phyloP scores from a whole-genome alignment of 2,113 vertebrate genomes.

The Stegastes partitus region DNA sequence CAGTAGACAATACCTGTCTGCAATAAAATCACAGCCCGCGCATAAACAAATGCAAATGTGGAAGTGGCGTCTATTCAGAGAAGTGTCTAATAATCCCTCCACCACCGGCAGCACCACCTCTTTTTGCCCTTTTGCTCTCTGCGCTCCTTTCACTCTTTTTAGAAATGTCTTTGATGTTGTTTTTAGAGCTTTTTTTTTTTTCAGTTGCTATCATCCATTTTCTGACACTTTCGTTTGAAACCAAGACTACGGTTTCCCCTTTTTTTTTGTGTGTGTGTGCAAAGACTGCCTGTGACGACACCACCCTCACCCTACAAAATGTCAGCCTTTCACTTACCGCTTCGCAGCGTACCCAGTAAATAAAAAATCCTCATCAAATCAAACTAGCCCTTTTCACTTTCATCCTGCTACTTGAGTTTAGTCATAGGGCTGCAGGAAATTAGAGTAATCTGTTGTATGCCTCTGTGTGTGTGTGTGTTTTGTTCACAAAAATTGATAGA shows the following conservation, averaged over 20 bases:
- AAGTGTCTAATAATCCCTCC: slow-evolving; percentile 82
- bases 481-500: slow-evolving; percentile 4
- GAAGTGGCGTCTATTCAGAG: slow-evolving; percentile 65
- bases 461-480: background rate
- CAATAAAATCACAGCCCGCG: slow-evolving; percentile 80
- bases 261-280: slow-evolving; percentile 16
- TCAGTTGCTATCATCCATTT: slow-evolving; percentile 52
- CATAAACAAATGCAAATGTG: slow-evolving; percentile 87
- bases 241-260: slow-evolving; percentile 33
- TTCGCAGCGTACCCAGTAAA: slow-evolving; percentile 42
- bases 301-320: slow-evolving; percentile 35
- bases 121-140: slow-evolving; percentile 62
- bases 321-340: slow-evolving; percentile 37
- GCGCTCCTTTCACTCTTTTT: slow-evolving; percentile 58
- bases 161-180: slow-evolving; percentile 87
- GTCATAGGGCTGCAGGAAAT: slow-evolving; percentile 33
- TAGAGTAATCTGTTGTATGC: slow-evolving; percentile 14
- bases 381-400: slow-evolving; percentile 33
- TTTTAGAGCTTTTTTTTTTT: slow-evolving; percentile 82
- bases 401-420: slow-evolving; percentile 31
- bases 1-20: slow-evolving; percentile 88
- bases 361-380: slow-evolving; percentile 61
- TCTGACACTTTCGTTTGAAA: slow-evolving; percentile 61
- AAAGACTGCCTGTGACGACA: slow-evolving; percentile 11
- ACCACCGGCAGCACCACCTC: background rate